Evolutionary conservation across 1,140 invertebrate genomes (phyloP), one percentile per base, ranked within the genome.

Genomic region (Cydia amplana): DNA sequence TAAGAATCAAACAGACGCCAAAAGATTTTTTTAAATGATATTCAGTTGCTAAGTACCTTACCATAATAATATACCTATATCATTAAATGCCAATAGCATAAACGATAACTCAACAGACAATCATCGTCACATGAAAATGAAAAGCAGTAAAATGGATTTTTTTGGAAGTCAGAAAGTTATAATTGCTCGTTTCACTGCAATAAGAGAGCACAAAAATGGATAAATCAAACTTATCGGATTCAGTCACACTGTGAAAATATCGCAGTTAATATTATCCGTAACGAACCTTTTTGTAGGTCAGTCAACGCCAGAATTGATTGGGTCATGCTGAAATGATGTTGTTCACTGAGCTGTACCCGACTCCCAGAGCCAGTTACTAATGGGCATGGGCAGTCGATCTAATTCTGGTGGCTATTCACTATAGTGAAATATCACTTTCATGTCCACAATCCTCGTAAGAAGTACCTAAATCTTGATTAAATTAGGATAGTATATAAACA

Each of bases 231-330:
- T 60, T 60, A 60, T 60, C 55, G n/a, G 55, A 60, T 23, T 60
- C 55, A 60, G 20, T 60, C 20, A 60, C 20, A 60, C 55, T 60
- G 55, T 60, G 20, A 60, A 60, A 60, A 60, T 60, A 23, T 60
- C 18, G 55, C 55, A 60, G 55, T 60, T 60, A 60, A 18, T 60
- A 60, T 23, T 60, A 23, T 60, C 55, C 7, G 28, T 70, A 70
- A 70, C 28, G 65, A 70, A 70, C 65, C 65, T 70, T 70, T 70
- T 43, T 70, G 32, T 70, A 70, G 65, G 64, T 32, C 64, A 65
- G 64, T 65, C 64, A 32, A 20, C 23, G 64, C 16, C 64, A 65
- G 64, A n/a, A 28, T 12, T 65, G 64, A 70, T 70, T 70, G 65
- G 65, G 32, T 70, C 65, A 43, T 18, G 28, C 28, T 9, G 65